phyloP scores from a whole-genome alignment of 2,113 vertebrate species.

The Seriola quinqueradiata region DNA sequence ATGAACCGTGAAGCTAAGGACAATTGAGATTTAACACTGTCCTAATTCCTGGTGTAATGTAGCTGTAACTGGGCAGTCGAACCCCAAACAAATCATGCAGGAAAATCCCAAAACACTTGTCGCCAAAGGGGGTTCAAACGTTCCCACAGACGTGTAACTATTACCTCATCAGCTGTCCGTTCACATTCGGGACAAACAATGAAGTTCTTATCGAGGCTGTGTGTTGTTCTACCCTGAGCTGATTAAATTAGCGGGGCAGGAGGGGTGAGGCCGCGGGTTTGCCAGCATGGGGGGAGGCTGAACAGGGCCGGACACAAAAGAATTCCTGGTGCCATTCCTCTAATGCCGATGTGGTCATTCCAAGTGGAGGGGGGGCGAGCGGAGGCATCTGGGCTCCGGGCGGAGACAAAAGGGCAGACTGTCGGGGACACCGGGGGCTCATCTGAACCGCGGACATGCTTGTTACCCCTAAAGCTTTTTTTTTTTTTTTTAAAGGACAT shows the following conservation, averaged over 20 bases:
- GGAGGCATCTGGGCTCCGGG: slow-evolving; percentile 63
- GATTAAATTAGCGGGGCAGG: slow-evolving; percentile 41
- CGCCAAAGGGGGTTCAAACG: neutral
- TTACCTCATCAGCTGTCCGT: slow-evolving; percentile 36
- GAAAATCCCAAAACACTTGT: too few relatives aligned
- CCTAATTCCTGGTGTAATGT: neutral
- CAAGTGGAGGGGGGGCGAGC: slow-evolving; percentile 1
- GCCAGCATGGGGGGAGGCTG: slow-evolving; percentile 24
- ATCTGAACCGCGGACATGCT: slow-evolving; percentile 61
- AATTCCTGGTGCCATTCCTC: slow-evolving; percentile 64
- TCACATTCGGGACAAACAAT: slow-evolving; percentile 44
- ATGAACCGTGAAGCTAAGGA: slow-evolving; percentile 15
- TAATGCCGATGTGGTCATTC: slow-evolving; percentile 60
- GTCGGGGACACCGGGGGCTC: slow-evolving; percentile 56
- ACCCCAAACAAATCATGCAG: too few relatives aligned
- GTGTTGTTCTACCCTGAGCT: slow-evolving; percentile 19
- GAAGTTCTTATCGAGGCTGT: slow-evolving; percentile 11
- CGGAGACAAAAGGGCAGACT: slow-evolving; percentile 60
- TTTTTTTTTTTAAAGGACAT: slow-evolving; percentile 68
- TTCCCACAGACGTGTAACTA: slow-evolving; percentile 32
- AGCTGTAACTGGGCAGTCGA: too few relatives aligned
- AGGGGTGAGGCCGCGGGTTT: neutral
- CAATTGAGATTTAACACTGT: slow-evolving; percentile 18
- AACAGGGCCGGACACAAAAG: slow-evolving; percentile 42
- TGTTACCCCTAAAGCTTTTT: slow-evolving; percentile 66